Base-by-base conservation (phyloP, 2,797 vertebrate species). In the Danionella dracula region DNA sequence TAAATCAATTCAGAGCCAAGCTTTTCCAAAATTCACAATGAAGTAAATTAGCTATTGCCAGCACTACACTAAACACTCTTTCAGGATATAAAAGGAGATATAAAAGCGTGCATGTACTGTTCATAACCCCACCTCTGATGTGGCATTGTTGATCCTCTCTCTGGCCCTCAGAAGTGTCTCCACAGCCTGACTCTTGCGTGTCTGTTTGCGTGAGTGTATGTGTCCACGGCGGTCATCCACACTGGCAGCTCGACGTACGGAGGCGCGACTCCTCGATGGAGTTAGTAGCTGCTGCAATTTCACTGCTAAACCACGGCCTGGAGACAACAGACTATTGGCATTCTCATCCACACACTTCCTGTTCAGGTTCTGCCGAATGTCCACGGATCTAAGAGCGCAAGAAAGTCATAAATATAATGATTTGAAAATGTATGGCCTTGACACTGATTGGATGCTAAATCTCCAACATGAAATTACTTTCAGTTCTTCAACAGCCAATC, bases 221-320 rank as follows among this genome's bases (percentile, higher is more conserved):
- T 66, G 55, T 10, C 76, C 76, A 2, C 83, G 68, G 1, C 89
- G 82, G 64, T 87, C 85, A 2, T 89, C 88, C 62, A 92, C 70
- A 42, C 88, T 89, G 63, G 87, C 81, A 0, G 89, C 82, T 0
- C 87, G 81, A 0, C 87, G 74, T 0, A 75, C 81, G 0, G 82
- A 83, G 4, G 70, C 13, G 1, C 90, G 21, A 76, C 86, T 80
- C 6, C 85, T 79, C 0, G 90, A 88, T 0, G 94, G 93, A 0
- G 93, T 94, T 31, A 96, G 90, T n/a, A 97, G 87, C 82, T 93
- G 92, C 78, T 96, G 94, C 1, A 96, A 87, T 40, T 93, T 93
- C 31, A 89, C 90, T 0, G 93, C 90, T 75, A 96, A 81, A 0
- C 92, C 88, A 1, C 90, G 81, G 20, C 83, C 81, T 0, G 90